Conservation (phyloP, 2,797 vertebrate genomes). For the Xenops minutus region DNA sequence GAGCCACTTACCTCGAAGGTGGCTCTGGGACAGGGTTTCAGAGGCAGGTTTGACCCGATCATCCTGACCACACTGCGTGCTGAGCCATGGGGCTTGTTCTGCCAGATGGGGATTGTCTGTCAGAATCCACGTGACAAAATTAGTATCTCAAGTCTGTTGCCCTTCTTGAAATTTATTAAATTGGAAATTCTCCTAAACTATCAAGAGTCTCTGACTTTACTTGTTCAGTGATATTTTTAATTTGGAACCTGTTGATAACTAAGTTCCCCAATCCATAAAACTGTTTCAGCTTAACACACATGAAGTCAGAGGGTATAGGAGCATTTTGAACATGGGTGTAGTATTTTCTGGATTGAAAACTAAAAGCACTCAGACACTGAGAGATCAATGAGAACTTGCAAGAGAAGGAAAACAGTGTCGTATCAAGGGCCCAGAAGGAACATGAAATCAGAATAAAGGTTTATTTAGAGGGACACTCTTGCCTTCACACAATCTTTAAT, state of each 20-base stretch:
- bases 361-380: not conserved
- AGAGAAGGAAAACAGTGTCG: not conserved
- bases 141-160: fast-evolving
- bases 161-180: not conserved
- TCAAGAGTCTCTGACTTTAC: not conserved
- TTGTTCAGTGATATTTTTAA: not conserved
- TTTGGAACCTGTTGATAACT: not conserved
- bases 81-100: slow-evolving; percentile 95
- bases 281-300: not conserved
- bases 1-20: slow-evolving; percentile 87
- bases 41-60: slow-evolving; percentile 94
- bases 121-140: not conserved
- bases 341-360: not conserved
- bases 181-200: fast-evolving
- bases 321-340: fast-evolving
- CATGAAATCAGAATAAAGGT: not conserved
- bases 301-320: not conserved
- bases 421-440: not conserved
- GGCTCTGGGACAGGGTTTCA: slow-evolving; percentile 91
- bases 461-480: not conserved
- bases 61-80: slow-evolving; percentile 94
- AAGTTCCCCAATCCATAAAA: fast-evolving
- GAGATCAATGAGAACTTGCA: not conserved
- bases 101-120: slow-evolving; percentile 95
- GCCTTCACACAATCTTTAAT: fast-evolving